phyloP scores from a whole-genome alignment of 2,113 vertebrate genomes.

The Hassar affinis region DNA sequence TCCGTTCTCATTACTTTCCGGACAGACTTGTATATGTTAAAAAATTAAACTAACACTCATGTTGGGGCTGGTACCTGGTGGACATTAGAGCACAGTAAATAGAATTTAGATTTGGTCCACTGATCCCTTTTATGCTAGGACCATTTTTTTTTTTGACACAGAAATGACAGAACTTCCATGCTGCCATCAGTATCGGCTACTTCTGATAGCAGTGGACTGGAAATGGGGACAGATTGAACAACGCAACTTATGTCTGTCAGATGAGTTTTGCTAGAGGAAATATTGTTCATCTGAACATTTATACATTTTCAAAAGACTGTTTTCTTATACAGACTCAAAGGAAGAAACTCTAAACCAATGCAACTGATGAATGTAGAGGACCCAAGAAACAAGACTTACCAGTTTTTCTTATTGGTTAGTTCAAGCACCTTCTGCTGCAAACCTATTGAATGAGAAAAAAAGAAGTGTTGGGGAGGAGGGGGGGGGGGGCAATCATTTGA shows the following conservation, averaged over 20 bases:
- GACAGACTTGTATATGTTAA: no score
- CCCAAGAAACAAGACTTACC: constrained; percentile 73
- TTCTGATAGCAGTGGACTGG: not conserved
- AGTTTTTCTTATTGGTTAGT: constrained; percentile 86
- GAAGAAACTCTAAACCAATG: not conserved
- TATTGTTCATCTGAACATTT: not conserved
- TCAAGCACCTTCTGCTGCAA: constrained; percentile 87
- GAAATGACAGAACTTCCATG: not conserved
- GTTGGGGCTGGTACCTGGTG: no score
- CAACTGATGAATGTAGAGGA: not conserved
- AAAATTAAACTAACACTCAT: no score
- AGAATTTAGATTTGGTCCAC: not conserved
- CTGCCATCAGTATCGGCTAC: not conserved
- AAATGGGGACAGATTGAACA: not conserved
- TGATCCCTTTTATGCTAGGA: not conserved
- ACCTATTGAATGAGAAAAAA: constrained; percentile 61
- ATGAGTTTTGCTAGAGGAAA: not conserved
- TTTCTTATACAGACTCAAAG: not conserved
- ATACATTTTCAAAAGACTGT: not conserved
- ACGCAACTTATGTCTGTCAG: not conserved
- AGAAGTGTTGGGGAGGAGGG: no score
- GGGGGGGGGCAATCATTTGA: no score
- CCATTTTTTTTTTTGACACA: not conserved
- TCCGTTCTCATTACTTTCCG: no score
- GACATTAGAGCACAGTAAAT: not conserved